Percentiles rank a stretch among this genome's conserved stretches.
Conservation (phyloP, 2,113 vertebrate species). For the Acanthochromis polyacanthus region DNA sequence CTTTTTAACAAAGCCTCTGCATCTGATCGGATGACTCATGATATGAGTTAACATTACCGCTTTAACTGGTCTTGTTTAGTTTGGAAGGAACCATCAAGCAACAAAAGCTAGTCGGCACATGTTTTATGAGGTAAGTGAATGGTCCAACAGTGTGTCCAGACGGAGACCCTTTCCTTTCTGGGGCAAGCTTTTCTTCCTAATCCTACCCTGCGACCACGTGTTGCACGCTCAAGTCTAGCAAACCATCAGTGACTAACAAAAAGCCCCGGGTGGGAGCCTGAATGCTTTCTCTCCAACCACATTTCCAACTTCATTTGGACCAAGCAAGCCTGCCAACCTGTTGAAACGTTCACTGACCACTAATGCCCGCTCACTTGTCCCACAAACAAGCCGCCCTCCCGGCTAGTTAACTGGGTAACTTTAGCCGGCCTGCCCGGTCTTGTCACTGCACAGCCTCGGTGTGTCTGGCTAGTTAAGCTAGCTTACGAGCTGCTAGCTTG, state of each 20-base stretch:
- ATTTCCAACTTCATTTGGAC: neutral
- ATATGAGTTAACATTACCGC: neutral
- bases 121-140: no score
- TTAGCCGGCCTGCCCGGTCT: slow-evolving; percentile 55
- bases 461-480: slow-evolving; percentile 54
- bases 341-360: neutral
- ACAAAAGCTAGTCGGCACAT: neutral
- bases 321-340: neutral
- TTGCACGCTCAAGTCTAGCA: slow-evolving; percentile 63
- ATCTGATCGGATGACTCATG: neutral
- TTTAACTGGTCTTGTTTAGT: neutral
- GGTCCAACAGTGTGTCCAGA: neutral
- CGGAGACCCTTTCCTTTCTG: neutral
- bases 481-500: slow-evolving; percentile 56
- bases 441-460: slow-evolving; percentile 9
- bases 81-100: no score
- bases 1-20: no score
- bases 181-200: neutral
- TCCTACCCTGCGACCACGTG: slow-evolving; percentile 76
- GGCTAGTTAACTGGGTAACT: slow-evolving; percentile 48
- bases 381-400: neutral
- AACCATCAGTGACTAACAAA: slow-evolving; percentile 43
- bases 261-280: neutral
- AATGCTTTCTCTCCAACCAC: neutral
- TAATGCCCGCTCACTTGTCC: neutral